A percentile compares a stretch with the other conserved stretches of the same genome.
phyloP scores from a whole-genome alignment of 2,797 vertebrate species.

The Chelonia mydas region DNA sequence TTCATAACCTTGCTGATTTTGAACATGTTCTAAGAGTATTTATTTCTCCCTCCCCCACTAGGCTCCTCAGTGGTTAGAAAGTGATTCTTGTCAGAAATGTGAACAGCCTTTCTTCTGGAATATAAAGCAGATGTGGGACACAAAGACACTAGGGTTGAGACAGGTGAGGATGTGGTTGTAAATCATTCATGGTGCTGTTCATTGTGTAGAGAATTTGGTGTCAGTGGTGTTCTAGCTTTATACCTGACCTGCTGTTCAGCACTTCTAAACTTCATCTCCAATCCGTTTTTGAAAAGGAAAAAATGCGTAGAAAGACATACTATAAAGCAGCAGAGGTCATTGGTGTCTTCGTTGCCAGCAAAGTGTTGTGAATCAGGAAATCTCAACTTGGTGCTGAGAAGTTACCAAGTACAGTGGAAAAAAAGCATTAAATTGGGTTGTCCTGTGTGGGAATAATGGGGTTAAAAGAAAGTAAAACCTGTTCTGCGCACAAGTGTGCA shows the following conservation, averaged over 20 bases:
- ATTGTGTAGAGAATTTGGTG: background rate
- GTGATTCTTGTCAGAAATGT: conserved; percentile 91
- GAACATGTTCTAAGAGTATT: background rate
- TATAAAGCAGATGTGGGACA: conserved; percentile 95
- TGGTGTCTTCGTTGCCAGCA: background rate
- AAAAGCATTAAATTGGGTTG: background rate
- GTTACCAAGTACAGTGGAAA: background rate
- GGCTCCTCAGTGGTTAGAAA: conserved; percentile 91
- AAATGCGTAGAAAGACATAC: background rate
- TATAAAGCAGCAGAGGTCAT: background rate
- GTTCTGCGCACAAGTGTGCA: background rate
- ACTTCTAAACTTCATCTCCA: background rate
- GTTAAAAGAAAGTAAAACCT: background rate
- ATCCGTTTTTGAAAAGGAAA: background rate
- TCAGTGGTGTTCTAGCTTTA: background rate
- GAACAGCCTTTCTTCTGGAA: conserved; percentile 93
- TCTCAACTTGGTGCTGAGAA: background rate
- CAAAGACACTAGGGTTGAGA: conserved; percentile 92
- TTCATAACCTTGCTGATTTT: background rate
- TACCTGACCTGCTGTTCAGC: background rate
- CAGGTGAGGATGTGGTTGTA: conserved; percentile 83
- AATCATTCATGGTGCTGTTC: rapidly evolving
- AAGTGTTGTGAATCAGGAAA: background rate
- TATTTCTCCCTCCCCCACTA: conserved; percentile 55
- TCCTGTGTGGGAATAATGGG: background rate